A percentile compares a stretch with the other conserved stretches of the same genome.
These are phyloP conservation scores for Sinotaia quadrata DNA, from an alignment of 2,888 invertebrate genomes.

Conservation along the genomic window DNA sequence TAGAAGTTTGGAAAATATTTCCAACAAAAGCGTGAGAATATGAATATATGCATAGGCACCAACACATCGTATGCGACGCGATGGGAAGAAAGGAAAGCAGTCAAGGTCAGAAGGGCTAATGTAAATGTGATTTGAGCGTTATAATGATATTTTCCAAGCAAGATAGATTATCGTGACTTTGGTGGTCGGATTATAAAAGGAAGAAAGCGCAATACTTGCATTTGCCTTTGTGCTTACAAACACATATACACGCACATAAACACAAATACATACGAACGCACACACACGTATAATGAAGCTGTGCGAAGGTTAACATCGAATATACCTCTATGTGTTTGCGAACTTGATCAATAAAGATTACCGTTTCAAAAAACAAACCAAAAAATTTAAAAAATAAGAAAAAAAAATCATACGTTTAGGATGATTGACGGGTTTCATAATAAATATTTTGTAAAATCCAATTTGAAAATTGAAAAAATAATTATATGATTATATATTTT, in stretches of 20 bases:
- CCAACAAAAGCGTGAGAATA: constrained; percentile 7
- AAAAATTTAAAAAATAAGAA: neutral
- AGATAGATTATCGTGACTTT: neutral
- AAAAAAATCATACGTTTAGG: neutral
- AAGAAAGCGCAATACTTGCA: too few relatives aligned
- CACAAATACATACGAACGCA: too few relatives aligned
- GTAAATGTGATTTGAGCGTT: neutral
- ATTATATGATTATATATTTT: too few relatives aligned
- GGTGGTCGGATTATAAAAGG: too few relatives aligned
- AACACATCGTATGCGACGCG: neutral
- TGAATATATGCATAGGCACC: constrained; percentile 13
- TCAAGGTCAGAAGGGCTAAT: neutral
- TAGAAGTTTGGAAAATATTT: constrained; percentile 28
- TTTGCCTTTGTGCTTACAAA: too few relatives aligned
- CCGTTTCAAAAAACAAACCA: neutral
- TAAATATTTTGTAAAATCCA: too few relatives aligned
- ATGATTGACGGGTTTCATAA: neutral
- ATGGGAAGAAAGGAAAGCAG: neutral
- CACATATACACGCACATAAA: too few relatives aligned
- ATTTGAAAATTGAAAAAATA: too few relatives aligned
- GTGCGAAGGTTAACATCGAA: too few relatives aligned
- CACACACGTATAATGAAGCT: too few relatives aligned
- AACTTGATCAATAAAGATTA: too few relatives aligned
- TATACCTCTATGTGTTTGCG: too few relatives aligned
- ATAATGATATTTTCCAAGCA: neutral